Base-by-base conservation (phyloP, 2,113 vertebrate species). In the Scomber colias region DNA sequence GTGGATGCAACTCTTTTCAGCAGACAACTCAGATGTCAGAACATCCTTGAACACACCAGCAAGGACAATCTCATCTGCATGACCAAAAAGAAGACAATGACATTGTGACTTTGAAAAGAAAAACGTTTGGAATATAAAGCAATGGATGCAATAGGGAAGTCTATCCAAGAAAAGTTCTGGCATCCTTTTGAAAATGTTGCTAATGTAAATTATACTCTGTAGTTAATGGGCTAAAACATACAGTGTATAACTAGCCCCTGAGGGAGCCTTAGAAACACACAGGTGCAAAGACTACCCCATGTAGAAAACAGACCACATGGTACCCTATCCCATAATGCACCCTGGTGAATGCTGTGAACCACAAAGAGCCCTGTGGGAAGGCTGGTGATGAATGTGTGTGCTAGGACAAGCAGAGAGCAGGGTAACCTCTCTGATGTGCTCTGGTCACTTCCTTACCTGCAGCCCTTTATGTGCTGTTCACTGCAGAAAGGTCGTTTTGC, bases 301-400 rank as follows among this genome's bases (percentile, higher is more conserved):
- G 60, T 17, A 70, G 69, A 70, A 87, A 65, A 83, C 59, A 68
- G 55, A 74, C 79, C 77, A 73, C 79, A 71, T 71, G 66, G 61
- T 75, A 48, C 19, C 44, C 19, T 35, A 63, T 81, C 66, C 84
- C 62, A 81, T 78, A 86, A 89, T 76, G 70, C 75, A 80, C 72
- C 49, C 65, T 56, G 68, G 84, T 62, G 57, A 82, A 68, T 70
- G 78, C 71, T 53, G 46, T 65, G 75, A 73, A 77, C 79, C 60
- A 73, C 84, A 73, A 50, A 67, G 64, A 48, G 57, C 77, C 87
- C 85, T 74, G 70, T 77, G 89, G 87, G 89, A 83, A 67, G 64
- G 70, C 67, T 40, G 71, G 75, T 92, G 89, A 93, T 91, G 82
- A 90, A 93, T 92, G 90, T 72, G 50, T 71, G 71, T 71, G 78